Evolutionary conservation across 2,797 vertebrate genomes (phyloP).

Genomic region (Tamandua tetradactyla): DNA sequence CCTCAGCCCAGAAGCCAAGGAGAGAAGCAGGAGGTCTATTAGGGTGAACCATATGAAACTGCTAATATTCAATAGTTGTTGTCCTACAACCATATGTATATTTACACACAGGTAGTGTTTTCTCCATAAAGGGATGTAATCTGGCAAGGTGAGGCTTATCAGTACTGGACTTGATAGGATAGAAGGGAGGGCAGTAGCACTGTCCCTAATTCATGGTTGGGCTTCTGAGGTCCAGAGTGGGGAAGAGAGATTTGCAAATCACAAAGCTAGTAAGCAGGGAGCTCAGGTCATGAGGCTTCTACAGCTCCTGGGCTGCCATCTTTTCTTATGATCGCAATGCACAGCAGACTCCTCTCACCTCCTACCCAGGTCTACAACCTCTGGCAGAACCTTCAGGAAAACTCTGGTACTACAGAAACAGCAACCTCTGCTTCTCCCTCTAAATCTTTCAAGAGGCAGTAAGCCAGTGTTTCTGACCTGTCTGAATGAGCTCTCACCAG

Average conservation of each 20-base stretch:
- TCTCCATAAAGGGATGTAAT: neutral
- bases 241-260: slow-evolving; percentile 73
- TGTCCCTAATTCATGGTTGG: slow-evolving; percentile 68
- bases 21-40: neutral
- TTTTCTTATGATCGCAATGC: neutral
- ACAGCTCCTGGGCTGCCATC: accelerated
- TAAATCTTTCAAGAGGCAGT: neutral
- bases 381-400: neutral
- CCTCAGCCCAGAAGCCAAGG: neutral
- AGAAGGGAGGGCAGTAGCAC: slow-evolving; percentile 66
- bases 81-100: neutral
- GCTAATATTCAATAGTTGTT: neutral
- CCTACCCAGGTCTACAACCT: neutral
- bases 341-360: neutral
- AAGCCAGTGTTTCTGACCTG: neutral
- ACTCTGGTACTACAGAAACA: neutral
- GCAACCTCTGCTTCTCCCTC: neutral
- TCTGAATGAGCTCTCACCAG: neutral
- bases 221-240: slow-evolving; percentile 78
- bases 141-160: neutral
- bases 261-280: slow-evolving; percentile 62
- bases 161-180: too few species aligned
- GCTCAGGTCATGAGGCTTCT: neutral
- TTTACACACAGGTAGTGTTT: neutral
- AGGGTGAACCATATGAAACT: neutral